A percentile compares a stretch with the other conserved stretches of the same genome.
phyloP scores from a whole-genome alignment of 2,113 vertebrate genomes.

The Zapus hudsonius region DNA sequence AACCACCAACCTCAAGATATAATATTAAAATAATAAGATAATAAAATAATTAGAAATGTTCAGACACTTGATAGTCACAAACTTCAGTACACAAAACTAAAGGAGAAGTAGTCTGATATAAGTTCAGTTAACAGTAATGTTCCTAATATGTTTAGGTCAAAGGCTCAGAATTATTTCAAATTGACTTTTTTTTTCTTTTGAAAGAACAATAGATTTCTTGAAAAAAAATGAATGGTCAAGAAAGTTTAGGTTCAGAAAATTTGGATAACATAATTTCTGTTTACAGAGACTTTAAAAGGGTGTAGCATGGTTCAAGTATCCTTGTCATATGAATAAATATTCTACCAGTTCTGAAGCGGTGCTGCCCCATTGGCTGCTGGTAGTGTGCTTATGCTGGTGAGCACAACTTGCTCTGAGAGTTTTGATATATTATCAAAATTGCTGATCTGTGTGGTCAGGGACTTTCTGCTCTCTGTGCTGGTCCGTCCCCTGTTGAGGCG shows the following conservation, averaged over 20 bases:
- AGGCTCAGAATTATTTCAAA: constrained; percentile 62
- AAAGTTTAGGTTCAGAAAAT: constrained; percentile 44
- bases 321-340: constrained; percentile 28
- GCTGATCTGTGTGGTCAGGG: constrained; percentile 94
- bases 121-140: constrained; percentile 38
- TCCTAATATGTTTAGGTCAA: constrained; percentile 45
- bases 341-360: constrained; percentile 74
- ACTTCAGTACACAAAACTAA: neutral
- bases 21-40: constrained; percentile 5
- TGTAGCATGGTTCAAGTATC: constrained; percentile 24
- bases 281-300: constrained; percentile 61
- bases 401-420: constrained; percentile 92
- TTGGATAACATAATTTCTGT: constrained; percentile 67
- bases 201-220: constrained; percentile 42
- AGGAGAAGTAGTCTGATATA: constrained; percentile 45
- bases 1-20: neutral
- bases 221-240: neutral
- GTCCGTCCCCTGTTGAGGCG: constrained; percentile 84
- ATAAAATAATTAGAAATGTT: constrained; percentile 55
- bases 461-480: constrained; percentile 95
- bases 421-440: constrained; percentile 92
- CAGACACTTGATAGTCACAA: constrained; percentile 24
- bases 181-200: constrained; percentile 52
- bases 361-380: constrained; percentile 80
- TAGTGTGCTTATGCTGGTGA: constrained; percentile 85